phyloP scores from a whole-genome alignment of 2,797 vertebrate genomes.

The Rhabdomys pumilio region DNA sequence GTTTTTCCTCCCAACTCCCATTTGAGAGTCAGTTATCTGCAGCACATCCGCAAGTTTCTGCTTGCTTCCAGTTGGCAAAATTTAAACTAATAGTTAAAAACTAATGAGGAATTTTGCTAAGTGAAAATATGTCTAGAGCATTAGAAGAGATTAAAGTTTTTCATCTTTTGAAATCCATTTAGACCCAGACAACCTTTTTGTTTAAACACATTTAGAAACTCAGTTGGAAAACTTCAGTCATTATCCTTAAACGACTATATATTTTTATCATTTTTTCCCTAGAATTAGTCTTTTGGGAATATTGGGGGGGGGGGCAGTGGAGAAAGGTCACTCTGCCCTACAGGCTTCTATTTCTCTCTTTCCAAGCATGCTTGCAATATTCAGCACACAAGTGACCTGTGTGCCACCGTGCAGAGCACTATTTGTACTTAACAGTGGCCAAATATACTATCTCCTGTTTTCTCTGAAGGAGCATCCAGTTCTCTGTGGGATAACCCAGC shows the following conservation, averaged over 20 bases:
- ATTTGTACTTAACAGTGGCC: slow-evolving; percentile 66
- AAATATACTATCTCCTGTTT: slow-evolving; percentile 74
- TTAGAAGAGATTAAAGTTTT: slow-evolving; percentile 61
- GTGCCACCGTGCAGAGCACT: slow-evolving; percentile 53
- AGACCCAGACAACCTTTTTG: slow-evolving; percentile 27
- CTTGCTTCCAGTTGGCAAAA: slow-evolving; percentile 80
- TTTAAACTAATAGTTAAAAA: slow-evolving; percentile 71
- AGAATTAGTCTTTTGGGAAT: slow-evolving; percentile 52
- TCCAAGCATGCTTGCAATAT: not conserved
- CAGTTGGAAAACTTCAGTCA: slow-evolving; percentile 24
- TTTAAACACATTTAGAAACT: slow-evolving; percentile 49
- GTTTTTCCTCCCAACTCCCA: slow-evolving; percentile 67
- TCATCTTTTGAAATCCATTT: slow-evolving; percentile 41
- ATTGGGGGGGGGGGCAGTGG: not conserved
- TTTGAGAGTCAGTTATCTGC: slow-evolving; percentile 79
- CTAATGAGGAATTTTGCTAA: slow-evolving; percentile 54
- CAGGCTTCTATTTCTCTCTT: slow-evolving; percentile 40
- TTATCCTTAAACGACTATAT: not conserved
- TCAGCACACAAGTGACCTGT: slow-evolving; percentile 58
- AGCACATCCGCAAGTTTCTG: slow-evolving; percentile 76
- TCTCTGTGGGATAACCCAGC: slow-evolving; percentile 56
- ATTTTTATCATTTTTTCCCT: not conserved
- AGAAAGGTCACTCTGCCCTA: not conserved
- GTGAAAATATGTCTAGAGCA: slow-evolving; percentile 29
- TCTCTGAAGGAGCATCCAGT: slow-evolving; percentile 65